Percentiles rank a stretch among this genome's conserved stretches.
phyloP scores from a whole-genome alignment of 2,797 vertebrate species.

The Gambelia wislizenii region DNA sequence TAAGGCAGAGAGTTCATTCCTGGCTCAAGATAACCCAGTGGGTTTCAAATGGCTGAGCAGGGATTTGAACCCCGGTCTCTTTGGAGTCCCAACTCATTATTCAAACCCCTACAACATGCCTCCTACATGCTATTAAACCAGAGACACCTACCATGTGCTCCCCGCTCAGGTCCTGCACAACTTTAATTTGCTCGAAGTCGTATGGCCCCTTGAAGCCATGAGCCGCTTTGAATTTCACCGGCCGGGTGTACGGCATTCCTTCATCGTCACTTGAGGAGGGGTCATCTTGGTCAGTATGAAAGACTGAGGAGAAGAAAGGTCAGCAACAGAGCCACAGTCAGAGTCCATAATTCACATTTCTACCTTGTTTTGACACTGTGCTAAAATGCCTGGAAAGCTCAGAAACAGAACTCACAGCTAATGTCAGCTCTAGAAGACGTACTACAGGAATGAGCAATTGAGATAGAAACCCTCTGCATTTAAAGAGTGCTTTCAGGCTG shows the following conservation, averaged over 20 bases:
- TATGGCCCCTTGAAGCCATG: constrained; percentile 98
- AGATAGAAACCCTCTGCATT: background rate
- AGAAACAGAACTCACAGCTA: background rate
- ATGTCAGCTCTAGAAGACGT: background rate
- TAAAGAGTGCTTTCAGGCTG: background rate
- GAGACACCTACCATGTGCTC: constrained; percentile 91
- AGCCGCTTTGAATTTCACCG: constrained; percentile 96
- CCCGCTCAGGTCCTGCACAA: constrained; percentile 97
- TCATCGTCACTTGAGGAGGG: constrained; percentile 98
- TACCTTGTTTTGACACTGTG: background rate
- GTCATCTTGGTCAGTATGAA: constrained; percentile 97
- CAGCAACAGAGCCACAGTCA: background rate
- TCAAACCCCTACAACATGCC: no score
- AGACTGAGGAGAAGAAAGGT: constrained; percentile 81
- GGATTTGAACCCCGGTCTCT: background rate
- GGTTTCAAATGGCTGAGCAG: background rate
- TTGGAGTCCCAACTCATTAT: no score
- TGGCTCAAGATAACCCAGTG: no score
- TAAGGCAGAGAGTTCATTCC: no score
- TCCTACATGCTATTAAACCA: background rate
- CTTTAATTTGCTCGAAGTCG: constrained; percentile 98
- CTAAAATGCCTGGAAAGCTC: background rate
- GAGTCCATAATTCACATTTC: background rate
- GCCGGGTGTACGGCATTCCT: constrained; percentile 98
- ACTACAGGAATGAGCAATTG: no score